phyloP scores from a whole-genome alignment of 2,888 invertebrate genomes.

The Oxycera nigricornis region DNA sequence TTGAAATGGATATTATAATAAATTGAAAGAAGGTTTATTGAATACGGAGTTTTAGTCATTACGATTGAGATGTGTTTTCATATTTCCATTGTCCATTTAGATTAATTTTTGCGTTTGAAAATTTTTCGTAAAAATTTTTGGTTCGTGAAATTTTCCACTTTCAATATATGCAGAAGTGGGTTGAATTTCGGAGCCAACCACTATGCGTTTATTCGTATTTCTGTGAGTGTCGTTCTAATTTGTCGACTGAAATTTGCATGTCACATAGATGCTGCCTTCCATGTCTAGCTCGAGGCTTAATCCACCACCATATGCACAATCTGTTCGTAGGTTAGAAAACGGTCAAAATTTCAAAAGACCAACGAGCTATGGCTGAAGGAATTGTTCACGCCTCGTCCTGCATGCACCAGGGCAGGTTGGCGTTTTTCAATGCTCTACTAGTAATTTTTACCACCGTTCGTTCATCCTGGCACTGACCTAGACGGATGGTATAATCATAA shows the following conservation, averaged over 20 bases:
- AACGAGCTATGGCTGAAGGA: neutral
- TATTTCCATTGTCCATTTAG: no score
- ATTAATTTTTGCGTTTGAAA: no score
- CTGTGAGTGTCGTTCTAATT: constrained; percentile 10
- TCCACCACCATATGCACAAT: neutral
- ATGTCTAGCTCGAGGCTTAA: neutral
- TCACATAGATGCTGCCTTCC: neutral
- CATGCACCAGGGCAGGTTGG: neutral
- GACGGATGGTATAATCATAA: constrained; percentile 10
- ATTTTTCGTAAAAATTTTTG: no score
- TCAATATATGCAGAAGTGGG: no score
- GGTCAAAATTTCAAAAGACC: neutral
- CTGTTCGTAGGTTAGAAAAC: neutral
- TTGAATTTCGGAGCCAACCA: no score
- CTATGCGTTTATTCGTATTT: no score
- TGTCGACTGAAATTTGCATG: neutral
- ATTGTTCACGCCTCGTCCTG: neutral
- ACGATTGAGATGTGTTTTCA: no score
- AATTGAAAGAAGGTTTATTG: no score
- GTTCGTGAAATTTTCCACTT: no score
- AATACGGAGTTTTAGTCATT: no score
- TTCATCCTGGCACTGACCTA: neutral
- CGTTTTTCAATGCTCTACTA: constrained; percentile 11
- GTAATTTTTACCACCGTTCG: neutral
- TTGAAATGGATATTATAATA: no score